A percentile compares a stretch with the other conserved stretches of the same genome.
Conservation (phyloP, 2,888 invertebrate genomes). For the Antitype chi region DNA sequence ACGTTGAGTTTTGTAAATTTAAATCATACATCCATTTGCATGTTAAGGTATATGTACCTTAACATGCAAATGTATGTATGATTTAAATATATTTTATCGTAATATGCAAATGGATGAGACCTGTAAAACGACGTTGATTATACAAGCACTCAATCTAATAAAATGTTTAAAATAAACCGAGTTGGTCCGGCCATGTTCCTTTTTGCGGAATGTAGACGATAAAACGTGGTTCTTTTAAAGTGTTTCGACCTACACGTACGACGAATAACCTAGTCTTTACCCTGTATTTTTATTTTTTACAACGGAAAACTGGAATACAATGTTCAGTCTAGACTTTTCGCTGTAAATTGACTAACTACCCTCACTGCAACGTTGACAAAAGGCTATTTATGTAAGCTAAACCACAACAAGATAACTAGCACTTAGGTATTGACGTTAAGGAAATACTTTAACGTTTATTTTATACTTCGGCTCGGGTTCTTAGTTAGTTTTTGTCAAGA, state of each 20-base stretch:
- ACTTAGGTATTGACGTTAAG: background rate
- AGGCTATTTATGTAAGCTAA: background rate
- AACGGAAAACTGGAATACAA: background rate
- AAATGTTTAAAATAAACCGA: background rate
- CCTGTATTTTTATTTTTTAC: constrained; percentile 6
- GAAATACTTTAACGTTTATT: background rate
- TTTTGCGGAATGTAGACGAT: background rate
- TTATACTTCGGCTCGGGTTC: background rate
- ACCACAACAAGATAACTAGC: background rate
- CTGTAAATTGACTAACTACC: background rate
- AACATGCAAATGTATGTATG: too few species aligned
- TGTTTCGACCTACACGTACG: too few species aligned
- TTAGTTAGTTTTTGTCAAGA: background rate
- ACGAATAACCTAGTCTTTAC: background rate
- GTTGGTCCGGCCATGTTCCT: background rate
- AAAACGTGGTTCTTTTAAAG: constrained; percentile 8
- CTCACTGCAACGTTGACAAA: constrained; percentile 1
- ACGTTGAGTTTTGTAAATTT: too few species aligned
- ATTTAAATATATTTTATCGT: too few species aligned
- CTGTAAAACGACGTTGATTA: background rate
- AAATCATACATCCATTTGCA: too few species aligned
- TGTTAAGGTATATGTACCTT: background rate
- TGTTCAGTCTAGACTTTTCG: constrained; percentile 14
- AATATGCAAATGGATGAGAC: background rate
- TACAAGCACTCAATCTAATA: constrained; percentile 15